Base-by-base conservation (phyloP, 1,140 invertebrate species). In the Penaeus indicus region DNA sequence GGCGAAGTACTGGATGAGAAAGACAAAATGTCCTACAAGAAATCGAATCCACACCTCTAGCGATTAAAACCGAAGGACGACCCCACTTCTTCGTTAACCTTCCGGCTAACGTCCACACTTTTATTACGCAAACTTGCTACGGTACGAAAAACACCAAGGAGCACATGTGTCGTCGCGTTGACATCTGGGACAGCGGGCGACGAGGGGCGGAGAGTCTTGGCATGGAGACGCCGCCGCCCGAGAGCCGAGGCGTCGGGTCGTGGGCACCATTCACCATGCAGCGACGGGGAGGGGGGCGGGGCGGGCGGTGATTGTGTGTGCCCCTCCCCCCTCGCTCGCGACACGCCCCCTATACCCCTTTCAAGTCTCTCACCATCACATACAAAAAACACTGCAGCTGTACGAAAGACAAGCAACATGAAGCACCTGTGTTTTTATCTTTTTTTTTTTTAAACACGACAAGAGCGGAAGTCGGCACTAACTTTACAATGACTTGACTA, bases 361-460 rank as follows among this genome's bases (percentile, higher is more conserved):
- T 32, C 32, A 47, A 60, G 47, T 60, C 78, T 54, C 42, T 80
- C 78, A 80, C 54, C 78, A 80, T 54, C 54, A 54, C 54, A 54
- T 54, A 54, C 54, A 54, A 54, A 54, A 54, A 54, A 54, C 54
- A 54, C 78, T 60, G 78, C 78, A 27, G 42, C 78, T 85, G 54
- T 72, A 75, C 84, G 60, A 72, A 75, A 85, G 84, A 75, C 69
- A 85, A 85, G 84, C 84, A 69, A 85, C 84, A 85, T 61, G 84
- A 85, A 85, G 84, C 84, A 85, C 84, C 84, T 75, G 69, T 25
- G 77, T 54, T 54, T 54, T 54, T 54, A 54, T 54, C 10, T 54
- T 54, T 54, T 54, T 54, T 54, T 54, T 54, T 54, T 54, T 54
- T 54, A 10, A 54, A 54, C 54, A 54, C 54, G 32, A 77, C 84